A percentile compares a stretch with the other conserved stretches of the same genome.
Evolutionary conservation across 1,140 invertebrate species (phyloP).

Genomic region (Ericerus pela): DNA sequence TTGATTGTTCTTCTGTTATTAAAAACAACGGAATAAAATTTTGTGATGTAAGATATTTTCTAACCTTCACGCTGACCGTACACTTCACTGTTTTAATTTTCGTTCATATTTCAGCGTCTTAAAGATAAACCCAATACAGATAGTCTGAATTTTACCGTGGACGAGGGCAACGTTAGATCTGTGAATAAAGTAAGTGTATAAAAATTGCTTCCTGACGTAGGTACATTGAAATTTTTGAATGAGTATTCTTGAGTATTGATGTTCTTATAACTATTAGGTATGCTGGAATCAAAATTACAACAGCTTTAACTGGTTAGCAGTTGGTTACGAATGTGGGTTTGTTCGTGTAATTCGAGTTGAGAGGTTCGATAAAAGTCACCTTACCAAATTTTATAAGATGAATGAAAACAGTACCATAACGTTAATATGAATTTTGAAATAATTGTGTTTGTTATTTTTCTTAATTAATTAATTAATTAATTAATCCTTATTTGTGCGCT

Average conservation of each 20-base stretch:
- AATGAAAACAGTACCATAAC: slow-evolving; percentile 1
- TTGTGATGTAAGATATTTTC: neutral
- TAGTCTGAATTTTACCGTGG: neutral
- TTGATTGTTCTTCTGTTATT: neutral
- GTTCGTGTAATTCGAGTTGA: slow-evolving; percentile 25
- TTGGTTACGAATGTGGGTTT: slow-evolving; percentile 35
- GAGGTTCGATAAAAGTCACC: neutral
- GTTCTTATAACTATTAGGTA: slow-evolving; percentile 25
- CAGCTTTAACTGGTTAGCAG: slow-evolving; percentile 33
- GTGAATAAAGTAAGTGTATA: slow-evolving; percentile 7
- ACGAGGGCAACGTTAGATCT: neutral
- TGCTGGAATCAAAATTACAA: slow-evolving; percentile 35
- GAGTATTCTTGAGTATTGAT: neutral
- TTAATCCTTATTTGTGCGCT: too few relatives aligned
- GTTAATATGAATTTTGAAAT: slow-evolving; percentile 4
- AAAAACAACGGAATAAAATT: neutral
- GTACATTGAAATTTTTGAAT: too few relatives aligned
- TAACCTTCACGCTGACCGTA: too few relatives aligned
- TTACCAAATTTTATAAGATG: slow-evolving; percentile 3
- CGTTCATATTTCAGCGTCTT: neutral
- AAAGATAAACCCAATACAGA: neutral
- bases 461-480: too few relatives aligned
- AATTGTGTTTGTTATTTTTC: too few relatives aligned
- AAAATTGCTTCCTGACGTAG: too few relatives aligned
- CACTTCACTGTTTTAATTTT: too few relatives aligned